These are phyloP conservation scores for Lichenostomus cassidix DNA, from an alignment of 2,113 vertebrate species.

Conservation along the genomic window DNA sequence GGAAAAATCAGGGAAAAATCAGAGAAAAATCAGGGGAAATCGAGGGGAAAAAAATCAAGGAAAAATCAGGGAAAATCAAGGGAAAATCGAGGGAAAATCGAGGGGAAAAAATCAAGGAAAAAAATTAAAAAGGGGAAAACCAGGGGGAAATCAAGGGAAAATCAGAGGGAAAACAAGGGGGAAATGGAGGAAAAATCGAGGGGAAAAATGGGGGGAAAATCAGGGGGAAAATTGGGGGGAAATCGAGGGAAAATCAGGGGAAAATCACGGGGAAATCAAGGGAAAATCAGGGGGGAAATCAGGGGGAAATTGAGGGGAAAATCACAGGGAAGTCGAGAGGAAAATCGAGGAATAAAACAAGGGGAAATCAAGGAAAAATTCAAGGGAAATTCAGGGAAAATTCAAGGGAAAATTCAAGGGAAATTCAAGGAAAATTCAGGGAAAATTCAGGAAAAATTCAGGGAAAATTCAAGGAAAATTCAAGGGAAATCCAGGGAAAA, in stretches of 20 bases:
- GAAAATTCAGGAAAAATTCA: background rate
- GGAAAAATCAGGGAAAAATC: background rate
- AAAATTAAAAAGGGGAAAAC: background rate
- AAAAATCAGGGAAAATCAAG: no score
- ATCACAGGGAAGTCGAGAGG: background rate
- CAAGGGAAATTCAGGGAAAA: no score
- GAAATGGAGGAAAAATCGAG: no score
- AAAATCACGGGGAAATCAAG: no score
- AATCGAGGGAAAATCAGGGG: no score
- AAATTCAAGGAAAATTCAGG: background rate
- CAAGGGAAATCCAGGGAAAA: background rate
- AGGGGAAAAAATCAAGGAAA: background rate
- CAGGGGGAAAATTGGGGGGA: no score
- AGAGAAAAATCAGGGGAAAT: no score
- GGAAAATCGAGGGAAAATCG: no score
- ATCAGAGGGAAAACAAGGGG: no score
- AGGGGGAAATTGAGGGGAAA: background rate
- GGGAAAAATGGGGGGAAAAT: background rate
- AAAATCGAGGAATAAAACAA: background rate
- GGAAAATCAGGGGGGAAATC: no score
- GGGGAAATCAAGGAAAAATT: background rate
- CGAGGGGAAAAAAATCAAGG: no score
- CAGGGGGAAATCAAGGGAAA: background rate
- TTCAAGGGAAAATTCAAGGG: no score
- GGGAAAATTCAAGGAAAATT: background rate